These are phyloP conservation scores for Syritta pipiens DNA, from an alignment of 2,888 invertebrate species.

Conservation along the genomic window DNA sequence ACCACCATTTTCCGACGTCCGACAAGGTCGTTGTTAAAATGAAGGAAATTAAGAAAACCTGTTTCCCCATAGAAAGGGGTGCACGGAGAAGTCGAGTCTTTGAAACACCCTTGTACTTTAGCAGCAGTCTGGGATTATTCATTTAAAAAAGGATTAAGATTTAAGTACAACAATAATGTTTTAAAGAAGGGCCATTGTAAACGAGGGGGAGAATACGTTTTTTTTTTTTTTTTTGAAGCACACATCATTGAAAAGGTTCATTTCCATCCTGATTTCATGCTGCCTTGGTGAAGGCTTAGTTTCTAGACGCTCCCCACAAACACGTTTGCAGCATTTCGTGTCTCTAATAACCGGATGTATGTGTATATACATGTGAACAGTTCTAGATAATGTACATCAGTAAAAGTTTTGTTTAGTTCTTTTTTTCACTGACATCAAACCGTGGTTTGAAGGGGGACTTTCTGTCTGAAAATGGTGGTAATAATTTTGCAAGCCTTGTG, in stretches of 20 bases:
- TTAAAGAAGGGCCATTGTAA: not conserved
- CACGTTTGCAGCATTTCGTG: constrained; percentile 24
- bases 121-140: constrained; percentile 57
- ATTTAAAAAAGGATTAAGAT: constrained; percentile 67
- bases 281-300: not conserved
- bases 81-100: constrained; percentile 33
- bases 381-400: too few relatives aligned
- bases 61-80: constrained; percentile 31
- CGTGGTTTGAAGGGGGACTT: constrained; percentile 43
- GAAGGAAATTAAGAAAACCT: constrained; percentile 59
- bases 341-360: constrained; percentile 36
- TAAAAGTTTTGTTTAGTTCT: not conserved
- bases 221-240: constrained; percentile 24
- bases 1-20: not conserved
- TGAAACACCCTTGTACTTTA: constrained; percentile 33
- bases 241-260: constrained; percentile 57
- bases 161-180: constrained; percentile 65
- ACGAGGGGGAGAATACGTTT: constrained; percentile 4
- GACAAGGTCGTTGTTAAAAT: constrained; percentile 37
- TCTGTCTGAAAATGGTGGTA: constrained; percentile 66
- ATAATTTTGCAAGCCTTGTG: constrained; percentile 49
- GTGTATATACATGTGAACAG: constrained; percentile 35
- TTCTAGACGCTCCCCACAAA: not conserved
- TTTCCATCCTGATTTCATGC: constrained; percentile 29
- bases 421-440: constrained; percentile 1